Evolutionary conservation across 2,113 vertebrate species (phyloP).

Genomic region (Theristicus caerulescens): DNA sequence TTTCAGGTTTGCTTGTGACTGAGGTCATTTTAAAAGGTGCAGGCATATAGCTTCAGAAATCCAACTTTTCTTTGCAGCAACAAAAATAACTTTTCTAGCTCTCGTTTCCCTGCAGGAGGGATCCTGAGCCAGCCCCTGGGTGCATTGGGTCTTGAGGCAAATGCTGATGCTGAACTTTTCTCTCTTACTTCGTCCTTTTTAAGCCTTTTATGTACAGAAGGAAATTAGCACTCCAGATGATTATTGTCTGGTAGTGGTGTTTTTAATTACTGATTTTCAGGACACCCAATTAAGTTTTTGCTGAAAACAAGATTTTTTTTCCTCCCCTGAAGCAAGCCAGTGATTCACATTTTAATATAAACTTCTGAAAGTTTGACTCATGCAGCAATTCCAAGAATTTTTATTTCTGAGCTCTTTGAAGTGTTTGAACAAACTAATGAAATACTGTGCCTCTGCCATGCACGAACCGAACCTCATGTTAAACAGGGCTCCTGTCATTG

Average conservation of each 20-base stretch:
- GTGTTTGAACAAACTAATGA: neutral
- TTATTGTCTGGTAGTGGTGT: conserved; percentile 14
- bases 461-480: neutral
- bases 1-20: neutral
- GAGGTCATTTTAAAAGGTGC: neutral
- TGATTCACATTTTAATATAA: conserved; percentile 1
- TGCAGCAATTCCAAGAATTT: conserved; percentile 10
- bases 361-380: neutral
- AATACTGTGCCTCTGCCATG: neutral
- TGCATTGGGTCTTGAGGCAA: neutral
- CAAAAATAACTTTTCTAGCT: neutral
- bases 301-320: neutral
- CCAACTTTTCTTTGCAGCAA: neutral
- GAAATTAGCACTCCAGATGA: neutral
- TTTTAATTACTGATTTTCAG: conserved; percentile 42
- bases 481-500: neutral
- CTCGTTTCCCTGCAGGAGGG: neutral
- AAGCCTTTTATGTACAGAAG: neutral
- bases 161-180: conserved; percentile 33
- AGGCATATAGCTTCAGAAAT: neutral
- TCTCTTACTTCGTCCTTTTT: neutral
- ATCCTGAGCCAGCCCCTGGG: neutral
- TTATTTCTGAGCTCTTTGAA: neutral
- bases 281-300: conserved; percentile 14
- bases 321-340: neutral